phyloP scores from a whole-genome alignment of 1,140 invertebrate genomes.

The Saccostrea cuccullata region DNA sequence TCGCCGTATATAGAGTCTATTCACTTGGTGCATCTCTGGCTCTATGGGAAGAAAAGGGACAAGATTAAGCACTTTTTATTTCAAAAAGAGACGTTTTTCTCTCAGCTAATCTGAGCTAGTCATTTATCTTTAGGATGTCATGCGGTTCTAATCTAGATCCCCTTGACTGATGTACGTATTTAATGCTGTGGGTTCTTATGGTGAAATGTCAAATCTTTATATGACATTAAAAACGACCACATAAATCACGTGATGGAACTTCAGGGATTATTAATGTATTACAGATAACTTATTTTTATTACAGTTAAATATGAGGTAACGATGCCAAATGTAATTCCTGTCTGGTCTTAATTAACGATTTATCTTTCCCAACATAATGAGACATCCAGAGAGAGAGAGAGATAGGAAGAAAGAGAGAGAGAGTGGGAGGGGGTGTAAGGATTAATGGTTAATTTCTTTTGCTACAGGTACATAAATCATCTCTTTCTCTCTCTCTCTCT shows the following conservation, averaged over 20 bases:
- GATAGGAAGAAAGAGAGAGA: constrained; percentile 12
- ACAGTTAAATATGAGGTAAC: background rate
- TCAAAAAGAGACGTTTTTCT: too few relatives aligned
- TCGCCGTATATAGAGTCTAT: background rate
- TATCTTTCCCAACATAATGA: background rate
- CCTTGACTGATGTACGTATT: too few relatives aligned
- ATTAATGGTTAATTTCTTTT: background rate
- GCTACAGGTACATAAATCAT: background rate
- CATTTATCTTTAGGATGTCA: too few relatives aligned
- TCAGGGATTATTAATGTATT: background rate
- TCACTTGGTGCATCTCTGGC: too few relatives aligned
- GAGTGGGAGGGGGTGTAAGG: background rate
- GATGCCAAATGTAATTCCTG: background rate
- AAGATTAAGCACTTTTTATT: too few relatives aligned
- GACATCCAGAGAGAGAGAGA: background rate
- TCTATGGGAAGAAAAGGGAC: too few relatives aligned
- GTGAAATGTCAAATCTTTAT: background rate
- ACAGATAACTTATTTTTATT: constrained; percentile 16
- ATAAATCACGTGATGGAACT: background rate
- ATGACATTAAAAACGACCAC: background rate
- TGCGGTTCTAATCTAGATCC: too few relatives aligned
- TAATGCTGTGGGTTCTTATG: too few relatives aligned
- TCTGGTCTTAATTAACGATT: constrained; percentile 26
- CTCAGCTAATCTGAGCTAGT: too few relatives aligned
- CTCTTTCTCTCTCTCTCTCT: too few relatives aligned